Base-by-base conservation (phyloP, 2,113 vertebrate genomes). In the Mus spicilegus region DNA sequence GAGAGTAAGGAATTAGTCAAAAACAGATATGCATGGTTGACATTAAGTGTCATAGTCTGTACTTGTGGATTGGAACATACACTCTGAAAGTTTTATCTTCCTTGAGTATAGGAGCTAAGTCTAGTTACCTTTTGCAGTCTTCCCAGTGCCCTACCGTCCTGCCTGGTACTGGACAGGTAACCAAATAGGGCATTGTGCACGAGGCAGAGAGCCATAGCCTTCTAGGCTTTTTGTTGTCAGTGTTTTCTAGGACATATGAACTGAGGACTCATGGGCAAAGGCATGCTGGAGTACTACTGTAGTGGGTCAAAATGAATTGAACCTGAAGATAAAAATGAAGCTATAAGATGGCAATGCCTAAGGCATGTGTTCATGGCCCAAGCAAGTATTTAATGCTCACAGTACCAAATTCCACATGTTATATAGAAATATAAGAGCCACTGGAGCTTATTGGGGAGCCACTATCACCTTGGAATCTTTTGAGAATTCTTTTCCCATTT, bases 401-500 rank as follows among this genome's bases (percentile, higher is more conserved):
- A 22, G 54, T 39, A 88, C 30, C 58, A 84, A 94, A 39, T 86
- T 96, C 90, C 88, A 0, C 36, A 20, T 88, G 49, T 46, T 89
- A 30, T 54, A 82, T 6, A 56, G 54, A 89, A 96, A 81, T 69
- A 67, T 24, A 88, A 92, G 84, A 91, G 33, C 78, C 56, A 89
- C 3, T 0, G 4, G 26, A 46, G 4, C 49, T 94, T 93, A 58
- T 65, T 88, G 26, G 24, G 17, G 36, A 95, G 11, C 33, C 61
- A 56, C 36, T 90, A 36, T 90, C 67, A 81, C 33, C 61, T 93
- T 92, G 76, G 33, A 16, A 70, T 95, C 77, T 81, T 51, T 78
- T 89, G 63, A 96, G 46, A 36, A 70, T 96, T 81, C 10, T 89
- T 95, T 90, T 76, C 42, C 81, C 58, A 84, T 78, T 78, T 87